Conservation (phyloP, 2,113 vertebrate species). For the Psittacus erithacus region DNA sequence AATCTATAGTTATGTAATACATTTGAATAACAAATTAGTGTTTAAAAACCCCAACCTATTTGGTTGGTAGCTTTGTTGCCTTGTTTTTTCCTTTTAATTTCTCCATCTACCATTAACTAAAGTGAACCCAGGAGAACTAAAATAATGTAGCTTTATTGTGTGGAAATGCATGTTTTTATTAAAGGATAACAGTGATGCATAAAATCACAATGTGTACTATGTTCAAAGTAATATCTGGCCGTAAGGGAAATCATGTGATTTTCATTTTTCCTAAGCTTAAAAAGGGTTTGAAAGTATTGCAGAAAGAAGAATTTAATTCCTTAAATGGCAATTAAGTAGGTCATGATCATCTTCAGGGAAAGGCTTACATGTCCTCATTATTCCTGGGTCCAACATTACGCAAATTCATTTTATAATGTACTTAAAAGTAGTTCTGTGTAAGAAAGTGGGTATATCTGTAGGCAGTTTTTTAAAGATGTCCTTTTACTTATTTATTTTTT, state of each 20-base stretch:
- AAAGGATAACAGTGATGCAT: background rate
- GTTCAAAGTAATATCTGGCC: background rate
- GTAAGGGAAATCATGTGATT: background rate
- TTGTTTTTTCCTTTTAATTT: background rate
- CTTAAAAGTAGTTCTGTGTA: constrained; percentile 4
- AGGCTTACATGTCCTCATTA: constrained; percentile 40
- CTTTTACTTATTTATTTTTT: background rate
- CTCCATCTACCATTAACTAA: background rate
- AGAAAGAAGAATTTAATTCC: constrained; percentile 16
- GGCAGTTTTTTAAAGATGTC: background rate
- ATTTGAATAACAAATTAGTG: constrained; percentile 10
- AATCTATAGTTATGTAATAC: background rate
- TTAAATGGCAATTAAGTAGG: constrained; percentile 55
- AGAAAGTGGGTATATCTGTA: background rate
- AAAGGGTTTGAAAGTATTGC: background rate
- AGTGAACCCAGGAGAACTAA: background rate
- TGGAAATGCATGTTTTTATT: background rate
- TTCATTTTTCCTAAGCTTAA: background rate
- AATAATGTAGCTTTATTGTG: background rate
- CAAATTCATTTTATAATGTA: background rate
- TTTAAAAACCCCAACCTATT: background rate
- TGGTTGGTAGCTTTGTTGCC: background rate
- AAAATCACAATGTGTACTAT: background rate
- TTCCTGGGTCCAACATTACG: background rate
- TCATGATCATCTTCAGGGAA: constrained; percentile 52